These are phyloP conservation scores for Diplolepis rosae DNA, from an alignment of 2,888 invertebrate genomes.

Conservation along the genomic window DNA sequence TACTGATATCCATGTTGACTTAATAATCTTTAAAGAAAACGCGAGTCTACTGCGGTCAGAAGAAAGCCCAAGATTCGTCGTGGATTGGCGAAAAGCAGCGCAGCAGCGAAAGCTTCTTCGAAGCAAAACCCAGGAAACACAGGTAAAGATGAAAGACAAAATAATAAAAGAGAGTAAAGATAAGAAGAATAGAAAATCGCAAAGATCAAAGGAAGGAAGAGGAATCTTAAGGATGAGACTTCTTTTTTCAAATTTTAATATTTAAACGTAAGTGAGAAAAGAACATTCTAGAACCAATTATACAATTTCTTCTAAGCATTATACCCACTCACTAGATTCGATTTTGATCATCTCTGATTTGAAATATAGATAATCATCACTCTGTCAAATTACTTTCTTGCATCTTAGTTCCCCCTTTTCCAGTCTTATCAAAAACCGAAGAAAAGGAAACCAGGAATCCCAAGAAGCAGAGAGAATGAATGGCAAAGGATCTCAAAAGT, in stretches of 20 bases:
- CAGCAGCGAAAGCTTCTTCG: slow-evolving; percentile 71
- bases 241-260: not conserved
- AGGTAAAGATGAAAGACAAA: slow-evolving; percentile 9
- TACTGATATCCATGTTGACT: not conserved
- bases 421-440: not conserved
- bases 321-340: too few species aligned
- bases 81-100: slow-evolving; percentile 72
- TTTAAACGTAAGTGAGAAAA: too few species aligned
- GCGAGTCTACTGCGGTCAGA: slow-evolving; percentile 43
- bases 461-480: not conserved
- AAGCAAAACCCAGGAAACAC: slow-evolving; percentile 69
- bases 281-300: too few species aligned
- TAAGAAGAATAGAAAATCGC: slow-evolving; percentile 21
- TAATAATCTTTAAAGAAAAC: slow-evolving; percentile 35
- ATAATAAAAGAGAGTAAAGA: slow-evolving; percentile 47
- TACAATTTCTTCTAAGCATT: too few species aligned
- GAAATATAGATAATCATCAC: not conserved
- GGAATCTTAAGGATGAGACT: not conserved
- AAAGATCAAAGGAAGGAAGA: not conserved
- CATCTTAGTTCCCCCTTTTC: not conserved
- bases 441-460: slow-evolving; percentile 20
- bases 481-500: slow-evolving; percentile 16
- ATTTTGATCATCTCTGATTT: not conserved
- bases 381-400: not conserved
- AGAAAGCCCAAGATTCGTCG: slow-evolving; percentile 59